Conservation (phyloP, 2,113 vertebrate genomes). For the Atherinomorus stipes region DNA sequence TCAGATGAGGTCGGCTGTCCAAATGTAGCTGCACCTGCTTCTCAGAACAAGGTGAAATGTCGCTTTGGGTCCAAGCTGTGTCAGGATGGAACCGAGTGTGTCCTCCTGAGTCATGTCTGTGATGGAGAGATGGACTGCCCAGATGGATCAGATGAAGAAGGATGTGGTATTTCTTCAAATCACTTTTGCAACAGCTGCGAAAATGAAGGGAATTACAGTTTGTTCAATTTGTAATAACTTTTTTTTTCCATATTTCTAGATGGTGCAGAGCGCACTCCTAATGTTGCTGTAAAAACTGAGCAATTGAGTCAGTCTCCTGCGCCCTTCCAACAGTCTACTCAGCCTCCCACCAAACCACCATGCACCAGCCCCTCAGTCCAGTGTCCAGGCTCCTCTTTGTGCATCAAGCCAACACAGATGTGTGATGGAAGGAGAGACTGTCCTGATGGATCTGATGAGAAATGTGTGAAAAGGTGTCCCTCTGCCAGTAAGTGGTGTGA, state of each 20-base stretch:
- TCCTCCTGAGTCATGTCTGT: constrained; percentile 74
- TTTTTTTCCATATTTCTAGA: background rate
- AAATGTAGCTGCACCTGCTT: background rate
- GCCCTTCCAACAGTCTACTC: background rate
- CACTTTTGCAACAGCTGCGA: too few species aligned
- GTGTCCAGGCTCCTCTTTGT: constrained; percentile 82
- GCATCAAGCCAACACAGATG: constrained; percentile 79
- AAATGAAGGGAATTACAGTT: too few species aligned
- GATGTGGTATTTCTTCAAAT: too few species aligned
- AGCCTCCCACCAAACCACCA: background rate
- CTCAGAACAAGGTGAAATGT: constrained; percentile 49
- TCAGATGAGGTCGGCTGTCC: constrained; percentile 10
- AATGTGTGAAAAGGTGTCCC: constrained; percentile 79
- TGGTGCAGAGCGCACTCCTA: too few species aligned
- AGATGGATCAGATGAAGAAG: constrained; percentile 85
- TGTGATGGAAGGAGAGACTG: constrained; percentile 88
- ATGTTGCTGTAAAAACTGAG: background rate
- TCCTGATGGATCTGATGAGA: constrained; percentile 87
- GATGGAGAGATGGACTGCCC: constrained; percentile 87
- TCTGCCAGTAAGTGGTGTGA: constrained; percentile 70
- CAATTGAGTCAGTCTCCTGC: background rate
- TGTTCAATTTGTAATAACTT: too few species aligned
- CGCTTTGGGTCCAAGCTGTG: constrained; percentile 73
- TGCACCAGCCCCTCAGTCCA: constrained; percentile 66
- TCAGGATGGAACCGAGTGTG: constrained; percentile 74